A percentile compares a stretch with the other conserved stretches of the same genome.
These are phyloP conservation scores for Bufotes viridis DNA, from an alignment of 2,797 vertebrate species.

Conservation along the genomic window DNA sequence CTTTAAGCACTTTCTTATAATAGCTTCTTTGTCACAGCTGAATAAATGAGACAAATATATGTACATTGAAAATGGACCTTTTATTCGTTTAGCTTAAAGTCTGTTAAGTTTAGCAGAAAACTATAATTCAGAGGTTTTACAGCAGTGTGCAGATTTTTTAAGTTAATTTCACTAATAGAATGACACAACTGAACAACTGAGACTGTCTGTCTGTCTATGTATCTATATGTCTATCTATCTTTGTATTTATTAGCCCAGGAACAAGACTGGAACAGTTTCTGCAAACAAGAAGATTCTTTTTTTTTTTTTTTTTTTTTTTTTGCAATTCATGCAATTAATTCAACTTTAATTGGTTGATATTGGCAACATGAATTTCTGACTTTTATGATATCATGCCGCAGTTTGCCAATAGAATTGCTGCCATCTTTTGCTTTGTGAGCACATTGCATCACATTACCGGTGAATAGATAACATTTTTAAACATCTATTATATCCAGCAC, in stretches of 20 bases:
- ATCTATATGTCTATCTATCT: neutral
- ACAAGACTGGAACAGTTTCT: no score
- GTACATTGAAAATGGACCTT: slow-evolving; percentile 32
- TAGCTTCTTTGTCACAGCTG: slow-evolving; percentile 17
- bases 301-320: no score
- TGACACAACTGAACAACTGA: neutral
- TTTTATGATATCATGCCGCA: no score
- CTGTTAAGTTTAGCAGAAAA: slow-evolving; percentile 26
- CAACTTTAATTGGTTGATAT: no score
- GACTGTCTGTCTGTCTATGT: neutral
- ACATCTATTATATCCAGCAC: no score
- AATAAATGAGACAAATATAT: slow-evolving; percentile 43
- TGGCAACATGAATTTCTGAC: no score
- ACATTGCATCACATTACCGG: no score
- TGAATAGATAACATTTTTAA: no score
- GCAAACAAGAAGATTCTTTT: no score
- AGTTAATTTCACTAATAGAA: neutral
- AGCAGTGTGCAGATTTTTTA: neutral
- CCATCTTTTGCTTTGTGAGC: no score
- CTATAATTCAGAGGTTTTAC: slow-evolving; percentile 9
- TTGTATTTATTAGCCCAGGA: neutral
- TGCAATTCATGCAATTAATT: no score
- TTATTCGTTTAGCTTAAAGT: slow-evolving; percentile 45
- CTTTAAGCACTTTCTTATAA: slow-evolving; percentile 32
- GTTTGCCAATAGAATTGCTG: no score